Evolutionary conservation across 1,140 invertebrate genomes (phyloP).

Genomic region (Harpegnathos saltator): DNA sequence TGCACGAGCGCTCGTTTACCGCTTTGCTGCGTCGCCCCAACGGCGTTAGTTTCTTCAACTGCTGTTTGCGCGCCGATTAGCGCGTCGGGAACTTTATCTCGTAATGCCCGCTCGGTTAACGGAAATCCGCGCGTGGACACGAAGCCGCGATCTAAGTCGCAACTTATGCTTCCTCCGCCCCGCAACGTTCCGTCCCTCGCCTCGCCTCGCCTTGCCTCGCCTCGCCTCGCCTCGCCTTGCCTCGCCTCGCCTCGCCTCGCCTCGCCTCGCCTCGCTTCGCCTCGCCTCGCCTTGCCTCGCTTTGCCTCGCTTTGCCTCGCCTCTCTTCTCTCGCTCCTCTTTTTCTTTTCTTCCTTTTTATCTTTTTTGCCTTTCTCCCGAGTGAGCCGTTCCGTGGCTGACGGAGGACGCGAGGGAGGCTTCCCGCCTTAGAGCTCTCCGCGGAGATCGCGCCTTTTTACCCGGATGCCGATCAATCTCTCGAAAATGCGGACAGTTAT

Average conservation of each 20-base stretch:
- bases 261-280: no score
- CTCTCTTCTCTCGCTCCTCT: no score
- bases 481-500: slow-evolving; percentile 72
- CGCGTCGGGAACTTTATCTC: slow-evolving; percentile 35
- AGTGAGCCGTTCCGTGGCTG: slow-evolving; percentile 23
- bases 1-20: slow-evolving; percentile 56
- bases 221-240: no score
- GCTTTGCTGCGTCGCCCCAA: slow-evolving; percentile 30
- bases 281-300: no score
- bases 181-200: slow-evolving; percentile 5
- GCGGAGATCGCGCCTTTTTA: slow-evolving; percentile 59
- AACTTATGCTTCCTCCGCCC: slow-evolving; percentile 20
- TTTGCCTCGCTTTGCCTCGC: no score
- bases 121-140: slow-evolving; percentile 34
- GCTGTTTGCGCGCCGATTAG: slow-evolving; percentile 15
- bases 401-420: slow-evolving; percentile 21
- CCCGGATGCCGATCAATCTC: slow-evolving; percentile 68
- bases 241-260: no score
- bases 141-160: slow-evolving; percentile 30
- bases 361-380: not conserved
- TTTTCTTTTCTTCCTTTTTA: not conserved
- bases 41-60: slow-evolving; percentile 45
- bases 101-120: slow-evolving; percentile 37
- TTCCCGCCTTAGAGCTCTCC: slow-evolving; percentile 33
- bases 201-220: no score